Evolutionary conservation across 2,797 vertebrate species (phyloP).

Genomic region (Tapirus indicus): DNA sequence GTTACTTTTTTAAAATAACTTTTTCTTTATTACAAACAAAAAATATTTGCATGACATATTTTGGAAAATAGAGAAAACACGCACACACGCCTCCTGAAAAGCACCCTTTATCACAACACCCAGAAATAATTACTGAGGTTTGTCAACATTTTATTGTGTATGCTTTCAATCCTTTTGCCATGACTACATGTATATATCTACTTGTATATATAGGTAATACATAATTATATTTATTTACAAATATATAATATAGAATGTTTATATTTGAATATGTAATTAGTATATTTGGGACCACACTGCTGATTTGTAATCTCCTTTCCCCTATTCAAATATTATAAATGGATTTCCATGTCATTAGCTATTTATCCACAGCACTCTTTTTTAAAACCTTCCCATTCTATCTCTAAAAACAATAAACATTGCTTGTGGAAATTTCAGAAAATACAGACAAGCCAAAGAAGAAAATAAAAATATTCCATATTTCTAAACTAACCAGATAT

Average conservation of each 20-base stretch:
- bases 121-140: background rate
- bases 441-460: background rate
- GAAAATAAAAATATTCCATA: background rate
- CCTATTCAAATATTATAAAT: background rate
- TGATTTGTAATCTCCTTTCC: background rate
- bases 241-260: background rate
- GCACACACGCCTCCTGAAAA: background rate
- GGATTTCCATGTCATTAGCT: background rate
- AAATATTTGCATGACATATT: background rate
- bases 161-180: background rate
- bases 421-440: background rate
- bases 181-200: background rate
- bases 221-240: background rate
- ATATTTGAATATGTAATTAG: background rate
- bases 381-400: background rate
- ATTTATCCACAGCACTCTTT: background rate
- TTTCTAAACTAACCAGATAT: background rate
- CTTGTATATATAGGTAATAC: background rate
- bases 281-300: background rate
- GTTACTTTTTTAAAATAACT: background rate
- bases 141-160: background rate
- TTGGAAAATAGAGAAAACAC: conserved; percentile 11
- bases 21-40: background rate
- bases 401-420: background rate
- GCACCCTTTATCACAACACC: background rate